These are phyloP conservation scores for Lagothrix lagotricha DNA, from an alignment of 2,797 vertebrate genomes.

Conservation along the genomic window DNA sequence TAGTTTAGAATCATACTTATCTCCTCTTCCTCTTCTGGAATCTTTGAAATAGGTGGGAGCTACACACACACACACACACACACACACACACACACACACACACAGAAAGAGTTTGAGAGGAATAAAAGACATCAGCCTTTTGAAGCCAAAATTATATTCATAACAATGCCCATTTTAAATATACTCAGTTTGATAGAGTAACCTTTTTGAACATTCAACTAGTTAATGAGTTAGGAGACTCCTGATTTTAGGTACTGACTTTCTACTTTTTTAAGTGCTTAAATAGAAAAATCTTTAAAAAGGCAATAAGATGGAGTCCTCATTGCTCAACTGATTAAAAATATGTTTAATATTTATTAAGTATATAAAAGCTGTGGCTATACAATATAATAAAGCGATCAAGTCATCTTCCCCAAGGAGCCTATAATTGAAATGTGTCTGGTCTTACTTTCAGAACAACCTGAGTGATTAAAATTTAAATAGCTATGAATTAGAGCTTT, in stretches of 20 bases:
- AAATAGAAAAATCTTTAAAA: neutral
- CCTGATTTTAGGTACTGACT: neutral
- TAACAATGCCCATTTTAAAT: neutral
- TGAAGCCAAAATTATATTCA: neutral
- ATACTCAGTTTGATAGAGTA: neutral
- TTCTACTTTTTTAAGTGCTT: neutral
- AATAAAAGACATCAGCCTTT: neutral
- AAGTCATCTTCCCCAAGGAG: neutral
- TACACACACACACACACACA: neutral
- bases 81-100: neutral
- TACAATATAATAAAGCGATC: neutral
- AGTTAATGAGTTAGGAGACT: neutral
- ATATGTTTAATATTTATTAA: neutral
- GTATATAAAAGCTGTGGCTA: neutral
- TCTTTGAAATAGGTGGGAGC: neutral
- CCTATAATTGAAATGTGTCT: neutral
- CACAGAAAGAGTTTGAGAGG: neutral
- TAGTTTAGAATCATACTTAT: neutral
- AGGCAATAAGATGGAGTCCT: neutral
- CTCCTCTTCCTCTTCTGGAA: neutral
- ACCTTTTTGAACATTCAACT: neutral
- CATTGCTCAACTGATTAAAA: neutral
- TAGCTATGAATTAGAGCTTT: neutral
- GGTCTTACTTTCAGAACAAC: neutral
- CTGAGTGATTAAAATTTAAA: neutral